Evolutionary conservation across 1,140 invertebrate species (phyloP).

Genomic region (Meteorus sp.): DNA sequence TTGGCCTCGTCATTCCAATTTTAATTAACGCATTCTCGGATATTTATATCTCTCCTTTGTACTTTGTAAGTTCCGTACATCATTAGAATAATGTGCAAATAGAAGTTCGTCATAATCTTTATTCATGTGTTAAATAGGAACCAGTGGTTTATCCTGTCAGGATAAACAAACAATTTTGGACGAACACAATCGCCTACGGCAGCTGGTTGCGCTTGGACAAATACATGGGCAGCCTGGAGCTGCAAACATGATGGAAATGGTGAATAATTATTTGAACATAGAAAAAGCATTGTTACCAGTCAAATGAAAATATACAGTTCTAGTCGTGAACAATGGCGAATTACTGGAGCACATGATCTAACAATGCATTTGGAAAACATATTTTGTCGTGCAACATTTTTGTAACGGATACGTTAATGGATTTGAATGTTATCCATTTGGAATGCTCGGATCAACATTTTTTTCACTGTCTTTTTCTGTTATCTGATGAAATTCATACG

Average conservation of each 20-base stretch:
- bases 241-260: slow-evolving; percentile 82
- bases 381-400: too few species aligned
- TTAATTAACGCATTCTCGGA: too few species aligned
- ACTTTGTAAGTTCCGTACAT: not conserved
- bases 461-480: not conserved
- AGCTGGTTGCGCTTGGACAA: slow-evolving; percentile 76
- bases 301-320: not conserved
- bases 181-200: slow-evolving; percentile 77
- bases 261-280: slow-evolving; percentile 46
- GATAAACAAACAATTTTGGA: slow-evolving; percentile 77
- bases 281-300: slow-evolving; percentile 30
- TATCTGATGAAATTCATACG: not conserved
- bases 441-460: slow-evolving; percentile 15
- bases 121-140: slow-evolving; percentile 53
- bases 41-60: not conserved
- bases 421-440: too few species aligned
- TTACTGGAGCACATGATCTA: too few species aligned
- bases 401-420: slow-evolving; percentile 20
- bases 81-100: not conserved
- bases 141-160: slow-evolving; percentile 67
- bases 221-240: slow-evolving; percentile 75
- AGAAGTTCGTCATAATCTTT: not conserved
- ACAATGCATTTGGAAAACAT: too few species aligned
- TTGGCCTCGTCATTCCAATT: too few species aligned
- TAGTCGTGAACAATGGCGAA: too few species aligned